phyloP scores from a whole-genome alignment of 92 coral and sea anemone genomes.

The Parazoanthus atlanticus region DNA sequence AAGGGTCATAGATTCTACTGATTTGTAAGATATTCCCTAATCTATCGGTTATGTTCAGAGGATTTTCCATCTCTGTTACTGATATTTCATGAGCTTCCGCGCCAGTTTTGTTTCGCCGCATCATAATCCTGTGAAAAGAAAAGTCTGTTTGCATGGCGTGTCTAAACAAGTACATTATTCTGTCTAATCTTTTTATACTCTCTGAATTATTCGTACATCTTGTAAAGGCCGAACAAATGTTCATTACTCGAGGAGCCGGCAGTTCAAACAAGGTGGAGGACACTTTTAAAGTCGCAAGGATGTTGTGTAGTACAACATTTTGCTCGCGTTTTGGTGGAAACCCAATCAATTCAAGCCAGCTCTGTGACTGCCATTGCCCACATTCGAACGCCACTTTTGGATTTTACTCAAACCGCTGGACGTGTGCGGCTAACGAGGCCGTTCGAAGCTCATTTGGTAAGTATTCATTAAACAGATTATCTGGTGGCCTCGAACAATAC shows the following conservation, averaged over 20 bases:
- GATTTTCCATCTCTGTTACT: background rate
- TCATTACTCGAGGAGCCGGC: background rate
- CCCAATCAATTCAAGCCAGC: background rate
- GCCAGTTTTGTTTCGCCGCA: background rate
- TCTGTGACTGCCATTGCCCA: background rate
- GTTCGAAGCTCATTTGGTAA: background rate
- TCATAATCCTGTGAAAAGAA: background rate
- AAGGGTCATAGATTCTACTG: background rate
- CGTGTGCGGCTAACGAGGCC: background rate
- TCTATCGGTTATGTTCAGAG: background rate
- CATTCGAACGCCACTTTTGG: constrained; percentile 8
- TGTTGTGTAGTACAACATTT: background rate
- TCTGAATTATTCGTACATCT: background rate
- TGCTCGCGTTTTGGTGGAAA: background rate
- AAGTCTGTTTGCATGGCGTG: background rate
- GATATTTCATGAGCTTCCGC: background rate
- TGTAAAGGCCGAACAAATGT: background rate
- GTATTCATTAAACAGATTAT: background rate
- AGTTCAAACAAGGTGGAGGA: constrained; percentile 1
- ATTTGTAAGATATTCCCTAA: background rate
- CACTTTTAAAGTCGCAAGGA: background rate
- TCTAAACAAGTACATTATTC: background rate
- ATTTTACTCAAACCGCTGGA: constrained; percentile 3
- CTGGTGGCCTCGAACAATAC: no score
- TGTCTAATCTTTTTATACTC: background rate